Evolutionary conservation across 2,888 invertebrate species (phyloP).

Genomic region (Reticulitermes lucifugus): DNA sequence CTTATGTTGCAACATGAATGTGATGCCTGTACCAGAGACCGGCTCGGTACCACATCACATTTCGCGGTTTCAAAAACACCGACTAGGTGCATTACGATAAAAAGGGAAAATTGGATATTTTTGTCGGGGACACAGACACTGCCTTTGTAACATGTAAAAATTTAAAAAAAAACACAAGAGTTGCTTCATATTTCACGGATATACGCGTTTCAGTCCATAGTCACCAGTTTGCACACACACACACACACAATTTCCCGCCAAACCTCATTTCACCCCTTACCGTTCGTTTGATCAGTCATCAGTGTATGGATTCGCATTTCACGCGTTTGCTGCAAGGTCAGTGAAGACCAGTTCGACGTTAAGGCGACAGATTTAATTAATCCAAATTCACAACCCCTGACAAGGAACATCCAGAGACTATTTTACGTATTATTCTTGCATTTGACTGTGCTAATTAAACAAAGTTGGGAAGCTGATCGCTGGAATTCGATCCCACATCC

Average conservation of each 20-base stretch:
- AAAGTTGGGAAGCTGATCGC: no score
- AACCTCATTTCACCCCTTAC: background rate
- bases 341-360: background rate
- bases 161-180: no score
- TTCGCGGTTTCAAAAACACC: background rate
- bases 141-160: constrained; percentile 20
- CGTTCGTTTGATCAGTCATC: background rate
- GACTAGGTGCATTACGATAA: constrained; percentile 36
- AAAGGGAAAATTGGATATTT: constrained; percentile 41
- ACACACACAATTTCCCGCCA: background rate
- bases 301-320: background rate
- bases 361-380: background rate
- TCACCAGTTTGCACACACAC: background rate
- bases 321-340: background rate
- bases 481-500: no score
- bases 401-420: background rate
- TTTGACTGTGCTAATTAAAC: no score
- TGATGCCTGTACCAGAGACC: background rate
- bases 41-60: constrained; percentile 35
- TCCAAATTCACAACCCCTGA: background rate
- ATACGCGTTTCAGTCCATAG: background rate
- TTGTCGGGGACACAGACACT: background rate
- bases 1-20: background rate
- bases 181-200: constrained; percentile 45
- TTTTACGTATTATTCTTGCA: background rate